Conservation (phyloP, 2,888 invertebrate genomes). For the Lapara coniferarum region DNA sequence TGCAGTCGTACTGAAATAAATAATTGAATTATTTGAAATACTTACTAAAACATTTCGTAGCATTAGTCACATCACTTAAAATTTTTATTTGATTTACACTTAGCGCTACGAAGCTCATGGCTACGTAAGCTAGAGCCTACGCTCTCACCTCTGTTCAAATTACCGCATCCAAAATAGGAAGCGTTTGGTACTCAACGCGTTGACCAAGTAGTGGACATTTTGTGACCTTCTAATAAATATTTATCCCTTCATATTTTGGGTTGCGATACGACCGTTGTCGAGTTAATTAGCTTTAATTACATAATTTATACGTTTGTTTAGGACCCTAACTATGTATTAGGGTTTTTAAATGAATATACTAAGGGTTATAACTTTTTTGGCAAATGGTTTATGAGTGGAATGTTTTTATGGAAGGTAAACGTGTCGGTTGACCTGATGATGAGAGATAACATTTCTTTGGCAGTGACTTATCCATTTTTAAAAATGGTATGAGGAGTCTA, state of each 20-base stretch:
- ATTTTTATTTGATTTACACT: too few relatives aligned
- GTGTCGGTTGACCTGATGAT: too few relatives aligned
- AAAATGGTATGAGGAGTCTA: too few relatives aligned
- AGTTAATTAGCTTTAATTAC: conserved; percentile 67
- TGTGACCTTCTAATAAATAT: conserved; percentile 78
- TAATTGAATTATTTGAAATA: too few relatives aligned
- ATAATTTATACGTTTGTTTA: conserved; percentile 74
- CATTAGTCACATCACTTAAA: too few relatives aligned
- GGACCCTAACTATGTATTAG: conserved; percentile 44
- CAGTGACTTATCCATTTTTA: too few relatives aligned
- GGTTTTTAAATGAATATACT: conserved; percentile 20
- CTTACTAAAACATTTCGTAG: too few relatives aligned
- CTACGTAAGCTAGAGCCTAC: too few relatives aligned
- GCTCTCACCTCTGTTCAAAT: conserved; percentile 9
- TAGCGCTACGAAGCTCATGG: too few relatives aligned
- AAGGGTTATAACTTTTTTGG: background rate
- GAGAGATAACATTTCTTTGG: background rate
- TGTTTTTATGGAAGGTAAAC: background rate
- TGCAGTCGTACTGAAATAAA: too few relatives aligned
- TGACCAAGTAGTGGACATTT: conserved; percentile 78
- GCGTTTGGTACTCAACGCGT: conserved; percentile 38
- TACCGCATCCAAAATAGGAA: conserved; percentile 48
- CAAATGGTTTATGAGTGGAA: background rate
- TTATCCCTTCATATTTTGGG: conserved; percentile 75
- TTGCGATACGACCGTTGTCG: conserved; percentile 45